These are phyloP conservation scores for Artibeus lituratus DNA, from an alignment of 2,797 vertebrate genomes.

Conservation along the genomic window DNA sequence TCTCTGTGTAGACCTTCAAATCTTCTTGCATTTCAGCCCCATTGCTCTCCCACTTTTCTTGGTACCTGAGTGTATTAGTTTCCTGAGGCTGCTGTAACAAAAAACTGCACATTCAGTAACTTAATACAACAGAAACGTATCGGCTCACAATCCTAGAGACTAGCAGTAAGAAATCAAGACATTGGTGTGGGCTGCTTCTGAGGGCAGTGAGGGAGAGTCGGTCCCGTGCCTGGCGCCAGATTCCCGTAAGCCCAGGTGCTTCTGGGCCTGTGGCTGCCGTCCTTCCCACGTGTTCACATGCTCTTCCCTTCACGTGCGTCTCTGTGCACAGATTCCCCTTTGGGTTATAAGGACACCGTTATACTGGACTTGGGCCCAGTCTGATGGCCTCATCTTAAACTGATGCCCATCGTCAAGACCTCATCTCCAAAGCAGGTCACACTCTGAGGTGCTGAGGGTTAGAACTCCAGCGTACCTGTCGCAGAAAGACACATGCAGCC, in stretches of 20 bases:
- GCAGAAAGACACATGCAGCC: neutral
- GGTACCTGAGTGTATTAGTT: neutral
- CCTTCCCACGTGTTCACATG: neutral
- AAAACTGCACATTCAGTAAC: rapidly evolving
- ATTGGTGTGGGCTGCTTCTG: neutral
- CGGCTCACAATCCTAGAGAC: neutral
- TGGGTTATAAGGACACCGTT: neutral
- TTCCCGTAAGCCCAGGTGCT: too few species aligned
- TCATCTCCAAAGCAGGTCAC: neutral
- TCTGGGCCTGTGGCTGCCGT: neutral
- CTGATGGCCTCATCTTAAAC: neutral
- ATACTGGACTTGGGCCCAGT: neutral
- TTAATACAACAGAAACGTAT: neutral
- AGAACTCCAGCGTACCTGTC: neutral
- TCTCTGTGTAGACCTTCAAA: neutral
- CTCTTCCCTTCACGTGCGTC: neutral
- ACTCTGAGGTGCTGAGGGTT: neutral
- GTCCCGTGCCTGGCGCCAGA: neutral
- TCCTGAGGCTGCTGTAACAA: neutral
- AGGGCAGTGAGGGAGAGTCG: neutral
- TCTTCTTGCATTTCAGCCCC: neutral
- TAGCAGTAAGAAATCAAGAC: neutral
- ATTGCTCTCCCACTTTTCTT: too few species aligned
- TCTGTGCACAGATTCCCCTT: neutral
- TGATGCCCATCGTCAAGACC: neutral